Conservation (phyloP, 2,888 invertebrate genomes). For the Nudaria mundana region DNA sequence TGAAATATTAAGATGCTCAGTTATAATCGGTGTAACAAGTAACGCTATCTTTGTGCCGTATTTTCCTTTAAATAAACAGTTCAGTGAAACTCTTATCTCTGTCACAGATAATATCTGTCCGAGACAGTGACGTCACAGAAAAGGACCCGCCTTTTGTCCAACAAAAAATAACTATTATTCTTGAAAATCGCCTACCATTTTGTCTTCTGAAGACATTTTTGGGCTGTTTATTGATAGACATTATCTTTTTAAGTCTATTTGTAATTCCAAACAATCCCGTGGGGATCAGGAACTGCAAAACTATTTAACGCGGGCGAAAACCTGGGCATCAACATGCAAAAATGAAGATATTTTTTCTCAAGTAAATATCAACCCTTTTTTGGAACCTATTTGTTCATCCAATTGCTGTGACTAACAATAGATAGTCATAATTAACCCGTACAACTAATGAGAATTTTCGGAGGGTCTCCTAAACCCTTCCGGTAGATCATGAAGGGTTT, state of each 20-base stretch:
- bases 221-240: not conserved
- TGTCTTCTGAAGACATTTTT: conserved; percentile 1
- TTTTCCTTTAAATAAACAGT: conserved; percentile 60
- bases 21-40: conserved; percentile 37
- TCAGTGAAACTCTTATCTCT: conserved; percentile 62
- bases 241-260: no score
- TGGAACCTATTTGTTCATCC: no score
- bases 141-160: conserved; percentile 22
- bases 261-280: no score
- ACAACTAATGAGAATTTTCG: no score
- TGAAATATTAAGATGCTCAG: no score
- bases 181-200: conserved; percentile 5
- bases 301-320: no score
- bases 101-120: conserved; percentile 60
- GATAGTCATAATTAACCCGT: no score
- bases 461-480: conserved; percentile 33
- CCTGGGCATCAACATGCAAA: no score
- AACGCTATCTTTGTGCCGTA: conserved; percentile 21
- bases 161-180: conserved; percentile 16
- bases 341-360: no score
- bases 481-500: conserved; percentile 49
- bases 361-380: no score
- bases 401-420: no score
- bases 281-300: no score
- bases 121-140: conserved; percentile 39